Evolutionary conservation across 2,797 vertebrate genomes (phyloP).

Genomic region (Rhinatrema bivittatum): DNA sequence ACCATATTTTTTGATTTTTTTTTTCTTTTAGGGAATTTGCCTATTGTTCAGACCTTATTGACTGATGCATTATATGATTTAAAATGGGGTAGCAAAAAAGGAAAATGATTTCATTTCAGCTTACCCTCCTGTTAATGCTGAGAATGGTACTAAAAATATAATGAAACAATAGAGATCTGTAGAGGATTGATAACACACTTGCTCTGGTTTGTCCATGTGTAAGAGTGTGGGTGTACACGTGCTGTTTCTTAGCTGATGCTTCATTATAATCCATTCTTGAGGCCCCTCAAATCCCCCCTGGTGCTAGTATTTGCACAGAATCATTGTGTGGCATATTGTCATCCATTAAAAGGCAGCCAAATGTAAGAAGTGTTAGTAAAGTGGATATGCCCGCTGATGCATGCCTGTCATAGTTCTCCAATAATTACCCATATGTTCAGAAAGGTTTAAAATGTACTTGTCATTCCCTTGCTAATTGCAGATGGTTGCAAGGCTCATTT

Average conservation of each 20-base stretch:
- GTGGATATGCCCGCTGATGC: constrained; percentile 22
- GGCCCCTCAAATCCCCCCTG: constrained; percentile 1
- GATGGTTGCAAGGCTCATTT: constrained; percentile 35
- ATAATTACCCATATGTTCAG: constrained; percentile 46
- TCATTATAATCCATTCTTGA: neutral
- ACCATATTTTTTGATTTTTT: constrained; percentile 8
- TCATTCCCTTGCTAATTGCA: constrained; percentile 43
- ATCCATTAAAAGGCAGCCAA: constrained; percentile 12
- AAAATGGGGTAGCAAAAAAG: constrained; percentile 29
- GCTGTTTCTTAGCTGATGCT: neutral
- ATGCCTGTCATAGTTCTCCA: constrained; percentile 31
- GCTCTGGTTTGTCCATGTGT: neutral
- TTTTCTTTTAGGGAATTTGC: constrained; percentile 8
- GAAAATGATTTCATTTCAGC: constrained; percentile 25
- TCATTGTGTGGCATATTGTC: constrained; percentile 17
- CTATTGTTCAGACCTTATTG: constrained; percentile 12
- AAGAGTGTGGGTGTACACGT: neutral
- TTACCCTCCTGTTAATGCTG: too few species aligned
- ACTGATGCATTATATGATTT: constrained; percentile 11
- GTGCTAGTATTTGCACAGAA: constrained; percentile 7
- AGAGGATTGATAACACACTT: constrained; percentile 28
- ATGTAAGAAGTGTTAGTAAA: constrained; percentile 6
- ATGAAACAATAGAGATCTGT: constrained; percentile 14
- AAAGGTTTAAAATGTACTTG: constrained; percentile 33
- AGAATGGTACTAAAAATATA: constrained; percentile 24